Evolutionary conservation across 2,113 vertebrate species (phyloP), one percentile per base, ranked within the genome.

Genomic region (Saccopteryx bilineata): DNA sequence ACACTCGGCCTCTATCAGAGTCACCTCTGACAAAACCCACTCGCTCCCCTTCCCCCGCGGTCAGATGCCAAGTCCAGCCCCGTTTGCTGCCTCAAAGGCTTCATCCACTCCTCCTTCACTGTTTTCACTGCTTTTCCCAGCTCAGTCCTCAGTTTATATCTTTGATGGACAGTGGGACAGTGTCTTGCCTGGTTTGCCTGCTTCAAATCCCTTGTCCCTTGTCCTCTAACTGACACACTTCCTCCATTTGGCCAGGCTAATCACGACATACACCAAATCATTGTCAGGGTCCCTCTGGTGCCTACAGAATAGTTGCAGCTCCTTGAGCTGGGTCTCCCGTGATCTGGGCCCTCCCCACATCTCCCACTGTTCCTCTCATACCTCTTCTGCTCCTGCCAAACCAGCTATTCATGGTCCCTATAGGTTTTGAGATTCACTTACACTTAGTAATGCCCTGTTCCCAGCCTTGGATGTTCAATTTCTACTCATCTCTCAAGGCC

Each of bases 401-500:
- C 21, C 3, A 18, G 46, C 63, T 92, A 19, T 31, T 90, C 46
- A 6, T 31, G 21, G 31, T 23, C 39, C 12, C 61, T 56, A 13
- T 9, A 46, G 33, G 31, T 84, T 69, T 69, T 83, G 52, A 54
- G 68, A 74, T 66, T 75, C 61, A 65, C 23, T 23, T n/a, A 4
- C 5, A 19, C 19, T 60, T 75, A 13, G 17, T 54, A 28, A 76
- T 15, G 66, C 18, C 52, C 15, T 68, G 74, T 71, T 92, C 24
- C 60, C 15, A 56, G 50, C 71, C 63, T 28, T 61, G 66, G 13
- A 15, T 8, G 69, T 48, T 48, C 24, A 46, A 28, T 79, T 48
- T 90, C 89, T 90, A 17, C 61, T 84, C 7, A 6, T 58, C 31
- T 86, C 88, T 78, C 78, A 88, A 86, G 60, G 56, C 24, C 69